Percentiles rank a stretch among this genome's conserved stretches.
Conservation (phyloP, 2,888 invertebrate species). For the Gnatocerus cornutus region DNA sequence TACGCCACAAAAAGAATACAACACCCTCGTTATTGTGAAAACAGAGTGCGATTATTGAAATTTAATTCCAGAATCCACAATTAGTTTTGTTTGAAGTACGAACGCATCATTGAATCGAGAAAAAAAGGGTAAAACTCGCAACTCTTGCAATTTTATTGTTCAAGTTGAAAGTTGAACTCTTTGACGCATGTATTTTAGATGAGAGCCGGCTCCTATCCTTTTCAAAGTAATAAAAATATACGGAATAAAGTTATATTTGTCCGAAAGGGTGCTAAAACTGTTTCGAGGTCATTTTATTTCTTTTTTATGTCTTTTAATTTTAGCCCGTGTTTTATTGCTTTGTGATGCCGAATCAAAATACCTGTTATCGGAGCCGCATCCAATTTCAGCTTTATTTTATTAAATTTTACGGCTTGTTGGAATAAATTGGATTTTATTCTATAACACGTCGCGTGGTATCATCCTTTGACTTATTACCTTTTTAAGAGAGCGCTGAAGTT, state of each 20-base stretch:
- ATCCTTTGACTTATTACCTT: too few species aligned
- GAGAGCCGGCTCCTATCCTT: background rate
- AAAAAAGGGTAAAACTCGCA: slow-evolving; percentile 21
- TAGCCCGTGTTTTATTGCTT: slow-evolving; percentile 15
- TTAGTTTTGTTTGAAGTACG: slow-evolving; percentile 30
- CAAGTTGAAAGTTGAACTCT: slow-evolving; percentile 17
- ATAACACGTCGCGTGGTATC: background rate
- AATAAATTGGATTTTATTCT: slow-evolving; percentile 4
- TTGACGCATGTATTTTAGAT: slow-evolving; percentile 27
- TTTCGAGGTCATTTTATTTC: slow-evolving; percentile 24
- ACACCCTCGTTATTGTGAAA: slow-evolving; percentile 2
- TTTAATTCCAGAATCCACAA: slow-evolving; percentile 27
- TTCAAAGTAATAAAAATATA: slow-evolving; percentile 23
- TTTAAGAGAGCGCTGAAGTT: too few species aligned
- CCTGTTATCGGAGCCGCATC: slow-evolving; percentile 15
- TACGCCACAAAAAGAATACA: background rate
- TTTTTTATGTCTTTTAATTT: slow-evolving; percentile 32
- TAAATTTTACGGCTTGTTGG: slow-evolving; percentile 19
- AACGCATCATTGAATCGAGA: slow-evolving; percentile 25
- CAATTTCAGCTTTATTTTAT: slow-evolving; percentile 20
- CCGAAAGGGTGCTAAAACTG: slow-evolving; percentile 20
- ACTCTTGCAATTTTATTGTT: slow-evolving; percentile 14
- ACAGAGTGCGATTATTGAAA: slow-evolving; percentile 18
- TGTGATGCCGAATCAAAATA: slow-evolving; percentile 20
- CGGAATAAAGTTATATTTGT: slow-evolving; percentile 19